A percentile compares a stretch with the other conserved stretches of the same genome.
These are phyloP conservation scores for Cenopis cana DNA, from an alignment of 2,888 invertebrate genomes.

Conservation along the genomic window DNA sequence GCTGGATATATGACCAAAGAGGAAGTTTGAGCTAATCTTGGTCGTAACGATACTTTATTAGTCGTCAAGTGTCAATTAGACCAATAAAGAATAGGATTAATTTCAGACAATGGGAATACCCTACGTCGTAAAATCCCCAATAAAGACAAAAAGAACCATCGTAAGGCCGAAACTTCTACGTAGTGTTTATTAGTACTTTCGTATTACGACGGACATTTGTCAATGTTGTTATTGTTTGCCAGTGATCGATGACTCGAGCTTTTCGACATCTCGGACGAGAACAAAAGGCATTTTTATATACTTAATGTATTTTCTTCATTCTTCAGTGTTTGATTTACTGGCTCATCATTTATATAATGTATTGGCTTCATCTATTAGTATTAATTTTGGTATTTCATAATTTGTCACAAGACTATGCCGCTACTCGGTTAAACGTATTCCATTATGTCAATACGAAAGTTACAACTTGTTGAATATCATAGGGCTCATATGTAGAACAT, in stretches of 20 bases:
- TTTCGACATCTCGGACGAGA: not conserved
- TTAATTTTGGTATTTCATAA: not conserved
- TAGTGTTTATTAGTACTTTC: constrained; percentile 7
- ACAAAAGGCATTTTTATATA: not conserved
- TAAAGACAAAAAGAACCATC: not conserved
- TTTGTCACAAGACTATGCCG: not conserved
- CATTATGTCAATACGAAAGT: not conserved
- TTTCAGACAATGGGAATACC: not conserved
- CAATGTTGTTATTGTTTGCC: constrained; percentile 19
- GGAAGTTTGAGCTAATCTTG: too few relatives aligned
- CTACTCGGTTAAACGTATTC: not conserved
- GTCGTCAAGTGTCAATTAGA: not conserved
- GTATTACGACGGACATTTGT: constrained; percentile 17
- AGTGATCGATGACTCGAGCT: constrained; percentile 28
- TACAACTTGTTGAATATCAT: not conserved
- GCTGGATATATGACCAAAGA: too few relatives aligned
- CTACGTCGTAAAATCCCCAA: not conserved
- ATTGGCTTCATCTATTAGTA: not conserved
- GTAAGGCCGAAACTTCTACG: not conserved
- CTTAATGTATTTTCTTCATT: not conserved
- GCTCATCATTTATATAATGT: constrained; percentile 1
- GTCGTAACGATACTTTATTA: too few relatives aligned
- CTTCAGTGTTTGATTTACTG: not conserved
- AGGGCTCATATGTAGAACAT: not conserved
- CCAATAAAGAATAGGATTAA: not conserved